These are phyloP conservation scores for Melanostoma scalare DNA, from an alignment of 2,888 invertebrate genomes.

Conservation along the genomic window DNA sequence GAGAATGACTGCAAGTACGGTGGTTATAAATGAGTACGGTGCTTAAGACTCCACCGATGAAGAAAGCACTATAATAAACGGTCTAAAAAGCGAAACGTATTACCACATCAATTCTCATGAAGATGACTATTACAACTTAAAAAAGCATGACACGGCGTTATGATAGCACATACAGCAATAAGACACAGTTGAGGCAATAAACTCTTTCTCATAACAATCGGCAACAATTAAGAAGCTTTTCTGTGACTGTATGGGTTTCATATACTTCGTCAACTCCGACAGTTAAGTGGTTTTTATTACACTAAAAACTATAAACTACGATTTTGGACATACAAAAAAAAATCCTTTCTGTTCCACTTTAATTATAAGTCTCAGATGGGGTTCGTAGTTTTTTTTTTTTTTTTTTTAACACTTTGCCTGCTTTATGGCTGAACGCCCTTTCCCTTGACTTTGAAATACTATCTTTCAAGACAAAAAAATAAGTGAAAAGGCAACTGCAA, in stretches of 20 bases:
- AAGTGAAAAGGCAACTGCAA: conserved; percentile 52
- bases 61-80: conserved; percentile 35
- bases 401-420: conserved; percentile 54
- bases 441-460: conserved; percentile 39
- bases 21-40: conserved; percentile 37
- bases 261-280: conserved; percentile 24
- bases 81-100: conserved; percentile 48
- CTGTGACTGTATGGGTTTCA: conserved; percentile 34
- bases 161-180: conserved; percentile 37
- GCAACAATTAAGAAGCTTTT: conserved; percentile 11
- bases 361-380: conserved; percentile 49
- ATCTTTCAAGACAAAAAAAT: neutral
- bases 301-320: conserved; percentile 54
- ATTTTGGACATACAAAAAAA: neutral
- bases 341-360: conserved; percentile 52
- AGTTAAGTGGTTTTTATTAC: conserved; percentile 57
- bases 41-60: conserved; percentile 50
- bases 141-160: conserved; percentile 54
- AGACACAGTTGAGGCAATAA: conserved; percentile 53
- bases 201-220: conserved; percentile 41
- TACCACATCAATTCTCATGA: conserved; percentile 68
- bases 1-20: conserved; percentile 29
- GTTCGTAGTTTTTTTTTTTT: conserved; percentile 9
- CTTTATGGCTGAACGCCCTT: conserved; percentile 73
- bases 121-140: conserved; percentile 52